Conservation (phyloP, 2,113 vertebrate genomes). For the Saccopteryx leptura region DNA sequence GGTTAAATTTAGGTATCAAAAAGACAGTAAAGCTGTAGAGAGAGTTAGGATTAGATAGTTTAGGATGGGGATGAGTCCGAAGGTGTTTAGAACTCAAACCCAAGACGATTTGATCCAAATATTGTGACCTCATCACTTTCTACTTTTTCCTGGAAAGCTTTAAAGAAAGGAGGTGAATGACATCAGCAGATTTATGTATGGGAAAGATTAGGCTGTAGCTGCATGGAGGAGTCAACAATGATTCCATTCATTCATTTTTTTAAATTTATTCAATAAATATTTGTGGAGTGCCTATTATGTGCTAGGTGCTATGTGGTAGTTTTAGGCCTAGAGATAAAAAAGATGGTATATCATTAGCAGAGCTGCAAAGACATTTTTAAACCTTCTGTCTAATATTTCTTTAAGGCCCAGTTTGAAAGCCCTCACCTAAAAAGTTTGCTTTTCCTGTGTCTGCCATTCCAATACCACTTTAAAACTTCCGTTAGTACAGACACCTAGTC, state of each 20-base stretch:
- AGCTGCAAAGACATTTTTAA: neutral
- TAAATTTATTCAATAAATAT: neutral
- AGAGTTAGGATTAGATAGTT: neutral
- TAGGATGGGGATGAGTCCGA: neutral
- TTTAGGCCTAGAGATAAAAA: neutral
- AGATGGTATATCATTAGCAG: neutral
- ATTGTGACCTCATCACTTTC: neutral
- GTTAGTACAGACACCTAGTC: neutral
- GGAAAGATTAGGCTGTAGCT: neutral
- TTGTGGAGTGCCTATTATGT: neutral
- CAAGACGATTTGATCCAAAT: neutral
- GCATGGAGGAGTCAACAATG: neutral
- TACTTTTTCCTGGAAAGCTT: neutral
- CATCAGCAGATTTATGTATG: neutral
- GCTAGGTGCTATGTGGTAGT: neutral
- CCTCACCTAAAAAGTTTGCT: neutral
- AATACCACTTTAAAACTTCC: neutral
- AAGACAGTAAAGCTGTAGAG: neutral
- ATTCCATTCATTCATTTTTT: neutral
- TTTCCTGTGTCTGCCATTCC: neutral
- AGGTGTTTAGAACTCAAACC: neutral
- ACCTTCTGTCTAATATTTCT: neutral
- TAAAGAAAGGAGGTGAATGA: neutral
- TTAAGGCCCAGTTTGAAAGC: neutral
- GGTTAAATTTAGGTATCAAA: neutral